These are phyloP conservation scores for Crotalus tigris DNA, from an alignment of 2,113 vertebrate species.

Conservation along the genomic window DNA sequence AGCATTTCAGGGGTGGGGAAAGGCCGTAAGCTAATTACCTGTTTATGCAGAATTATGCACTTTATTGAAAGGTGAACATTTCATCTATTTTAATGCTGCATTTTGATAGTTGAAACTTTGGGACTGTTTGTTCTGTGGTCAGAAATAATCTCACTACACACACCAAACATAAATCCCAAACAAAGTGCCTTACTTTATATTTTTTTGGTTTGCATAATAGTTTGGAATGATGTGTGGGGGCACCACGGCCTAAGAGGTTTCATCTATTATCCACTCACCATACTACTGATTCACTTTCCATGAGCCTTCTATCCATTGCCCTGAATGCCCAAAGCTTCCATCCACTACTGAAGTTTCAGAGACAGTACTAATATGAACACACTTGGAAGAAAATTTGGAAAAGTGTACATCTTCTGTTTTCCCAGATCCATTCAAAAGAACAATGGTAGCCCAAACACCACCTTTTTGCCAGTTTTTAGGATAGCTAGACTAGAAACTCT, in stretches of 20 bases:
- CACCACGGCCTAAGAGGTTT: not conserved
- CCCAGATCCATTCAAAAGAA: not conserved
- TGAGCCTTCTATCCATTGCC: not conserved
- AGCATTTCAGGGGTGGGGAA: not conserved
- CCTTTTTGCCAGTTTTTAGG: not conserved
- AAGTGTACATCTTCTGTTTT: not conserved
- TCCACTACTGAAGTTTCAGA: not conserved
- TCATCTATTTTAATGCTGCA: slow-evolving; percentile 48
- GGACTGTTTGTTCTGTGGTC: not conserved
- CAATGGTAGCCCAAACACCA: not conserved
- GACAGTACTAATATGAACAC: not conserved
- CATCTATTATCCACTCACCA: not conserved
- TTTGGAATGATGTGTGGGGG: not conserved
- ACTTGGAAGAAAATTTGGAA: not conserved
- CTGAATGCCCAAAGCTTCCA: not conserved
- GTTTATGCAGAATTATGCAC: slow-evolving; percentile 35
- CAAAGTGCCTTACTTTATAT: not conserved
- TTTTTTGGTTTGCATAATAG: not conserved
- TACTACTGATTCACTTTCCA: not conserved
- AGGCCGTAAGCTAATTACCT: slow-evolving; percentile 22
- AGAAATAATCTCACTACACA: not conserved
- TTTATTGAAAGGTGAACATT: slow-evolving; percentile 58
- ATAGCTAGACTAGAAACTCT: not conserved
- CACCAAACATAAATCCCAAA: no score
- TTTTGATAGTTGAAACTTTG: slow-evolving; percentile 12